phyloP scores from a whole-genome alignment of 2,888 invertebrate species.

The Doris montereyensis region DNA sequence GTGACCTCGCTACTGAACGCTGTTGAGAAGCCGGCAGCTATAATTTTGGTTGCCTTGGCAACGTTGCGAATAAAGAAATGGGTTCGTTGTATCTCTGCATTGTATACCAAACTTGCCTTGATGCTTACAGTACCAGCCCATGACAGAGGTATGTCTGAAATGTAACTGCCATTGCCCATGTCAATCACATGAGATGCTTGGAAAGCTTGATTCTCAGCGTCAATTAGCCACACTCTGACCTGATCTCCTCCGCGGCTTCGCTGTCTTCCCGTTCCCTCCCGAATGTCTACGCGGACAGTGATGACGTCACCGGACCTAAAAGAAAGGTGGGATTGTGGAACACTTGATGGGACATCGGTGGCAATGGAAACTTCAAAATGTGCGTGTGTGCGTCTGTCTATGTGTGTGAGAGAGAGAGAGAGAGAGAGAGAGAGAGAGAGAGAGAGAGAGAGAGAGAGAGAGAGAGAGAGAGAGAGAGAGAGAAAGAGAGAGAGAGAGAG shows the following conservation, averaged over 20 bases:
- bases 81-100: background rate
- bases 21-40: constrained; percentile 5
- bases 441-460: constrained; percentile 24
- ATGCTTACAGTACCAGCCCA: background rate
- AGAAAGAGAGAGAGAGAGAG: too few relatives aligned
- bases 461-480: constrained; percentile 7
- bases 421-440: background rate
- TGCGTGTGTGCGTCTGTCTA: background rate
- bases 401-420: background rate
- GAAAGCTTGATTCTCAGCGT: background rate
- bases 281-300: background rate
- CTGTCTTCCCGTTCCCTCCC: background rate
- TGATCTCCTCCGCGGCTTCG: constrained; percentile 6
- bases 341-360: too few relatives aligned
- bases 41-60: background rate
- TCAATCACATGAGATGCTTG: background rate
- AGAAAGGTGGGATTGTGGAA: background rate
- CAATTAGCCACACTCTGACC: constrained; percentile 11
- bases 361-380: too few relatives aligned
- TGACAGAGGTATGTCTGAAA: background rate
- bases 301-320: background rate
- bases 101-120: constrained; percentile 5
- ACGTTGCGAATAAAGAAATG: background rate
- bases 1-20: background rate
- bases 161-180: constrained; percentile 10